phyloP scores from a whole-genome alignment of 2,888 invertebrate species.

The Galerucella pusilla region DNA sequence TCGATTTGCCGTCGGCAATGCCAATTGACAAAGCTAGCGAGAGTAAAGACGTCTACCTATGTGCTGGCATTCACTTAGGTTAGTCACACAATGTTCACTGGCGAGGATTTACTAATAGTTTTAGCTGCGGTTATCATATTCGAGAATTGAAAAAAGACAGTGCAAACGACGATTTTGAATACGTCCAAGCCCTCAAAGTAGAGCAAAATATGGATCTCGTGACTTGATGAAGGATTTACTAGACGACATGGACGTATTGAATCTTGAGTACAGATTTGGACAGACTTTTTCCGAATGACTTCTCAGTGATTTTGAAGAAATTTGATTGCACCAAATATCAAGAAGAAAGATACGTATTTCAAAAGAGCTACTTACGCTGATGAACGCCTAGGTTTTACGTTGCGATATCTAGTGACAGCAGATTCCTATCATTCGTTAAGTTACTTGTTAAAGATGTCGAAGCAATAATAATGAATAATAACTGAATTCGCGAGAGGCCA shows the following conservation, averaged over 20 bases:
- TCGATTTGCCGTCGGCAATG: too few relatives aligned
- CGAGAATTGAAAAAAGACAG: too few relatives aligned
- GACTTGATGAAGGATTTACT: conserved; percentile 9
- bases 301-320: conserved; percentile 20
- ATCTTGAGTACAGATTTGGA: not conserved
- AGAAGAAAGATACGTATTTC: conserved; percentile 15
- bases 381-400: conserved; percentile 28
- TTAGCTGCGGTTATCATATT: too few relatives aligned
- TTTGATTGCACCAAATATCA: not conserved
- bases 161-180: too few relatives aligned
- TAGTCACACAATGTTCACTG: too few relatives aligned
- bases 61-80: too few relatives aligned
- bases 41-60: too few relatives aligned
- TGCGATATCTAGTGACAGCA: conserved; percentile 28
- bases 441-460: conserved; percentile 33
- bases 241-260: conserved; percentile 1
- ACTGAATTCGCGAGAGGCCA: too few relatives aligned
- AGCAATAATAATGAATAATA: not conserved
- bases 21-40: too few relatives aligned
- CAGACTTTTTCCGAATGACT: not conserved
- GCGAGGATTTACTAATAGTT: too few relatives aligned
- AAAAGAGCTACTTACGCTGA: conserved; percentile 14
- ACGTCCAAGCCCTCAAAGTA: not conserved
- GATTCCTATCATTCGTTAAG: conserved; percentile 31
- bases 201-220: conserved; percentile 4